Evolutionary conservation across 1,140 invertebrate species (phyloP), one percentile per base, ranked within the genome.

Genomic region (Radopholus similis): DNA sequence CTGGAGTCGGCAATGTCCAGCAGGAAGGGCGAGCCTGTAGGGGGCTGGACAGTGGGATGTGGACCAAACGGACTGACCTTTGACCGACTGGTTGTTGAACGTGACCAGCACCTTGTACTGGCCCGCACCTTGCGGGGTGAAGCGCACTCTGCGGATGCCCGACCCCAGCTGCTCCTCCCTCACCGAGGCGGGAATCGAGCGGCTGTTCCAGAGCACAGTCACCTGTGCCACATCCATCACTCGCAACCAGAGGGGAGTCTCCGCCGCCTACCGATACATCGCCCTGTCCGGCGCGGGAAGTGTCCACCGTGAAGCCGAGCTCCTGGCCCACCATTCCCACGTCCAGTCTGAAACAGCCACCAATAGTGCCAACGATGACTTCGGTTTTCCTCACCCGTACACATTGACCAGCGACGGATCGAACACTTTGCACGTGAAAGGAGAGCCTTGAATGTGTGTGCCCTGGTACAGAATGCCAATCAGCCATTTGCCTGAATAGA

Each of bases 401-500:
- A 90, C 74, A 86, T 88, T 69, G 15, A 95, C 89, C 15, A 91
- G 90, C 69, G 91, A 89, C 0, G 94, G 90, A 84, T 98, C 94
- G 77, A 94, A 97, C 0, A 97, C 94, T 80, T 94, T 91, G 81
- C 95, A 97, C 1, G 90, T 91, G 84, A 96, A 97, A 2, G 95
- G 95, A 58, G 92, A 92, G 51, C 93, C 94, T 82, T 91, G 90
- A 74, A 97, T 96, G 82, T 96, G 91, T 80, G 92, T 90, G 38
- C 91, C 91, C 77, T 95, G 92, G 83, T 96, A 96, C 23, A 90
- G 89, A 65, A 97, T 94, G 68, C 90, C 90, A 57, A 97, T 93
- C 71, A 91, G 90, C 93, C 94, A 97, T 77, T 93, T 90, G 42
- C 86, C 86, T 86, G 71, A 62, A 68, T 5, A 23, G 44, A 28